Base-by-base conservation (phyloP, 2,113 vertebrate species). In the Zosterops lateralis region DNA sequence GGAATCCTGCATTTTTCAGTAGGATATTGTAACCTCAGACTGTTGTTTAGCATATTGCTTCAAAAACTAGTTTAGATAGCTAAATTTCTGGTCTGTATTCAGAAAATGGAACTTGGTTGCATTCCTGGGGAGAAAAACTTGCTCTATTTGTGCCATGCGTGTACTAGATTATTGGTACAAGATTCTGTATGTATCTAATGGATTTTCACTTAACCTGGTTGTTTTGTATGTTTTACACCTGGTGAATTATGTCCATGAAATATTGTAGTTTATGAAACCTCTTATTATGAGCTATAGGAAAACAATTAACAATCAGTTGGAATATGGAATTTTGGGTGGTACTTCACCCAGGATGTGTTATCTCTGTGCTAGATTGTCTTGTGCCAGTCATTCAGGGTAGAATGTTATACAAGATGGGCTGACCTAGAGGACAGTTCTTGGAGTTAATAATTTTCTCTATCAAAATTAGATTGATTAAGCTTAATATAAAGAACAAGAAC, bases 1-100 rank as follows among this genome's bases (percentile, higher is more conserved):
- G 98, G 98, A 78, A 6, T 92, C 67, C 64, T 93, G n/a, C 38
- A 34, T 72, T 58, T 93, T 21, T 67, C 9, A 65, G 19, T 25
- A 32, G 45, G 19, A 5, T 75, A 9, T 16, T 72, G 7, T 7
- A 50, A 60, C 36, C 84, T 81, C 10, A 76, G 26, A 26, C 25
- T 73, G 20, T 48, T 4, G 1, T 75, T 78, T 45, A 42, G 45
- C 20, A 14, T 57, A 12, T 64, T 75, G 14, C 17, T 17, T 90
- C 29, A 68, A 72, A 71, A 73, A 13, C 12, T 68, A 45, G 15
- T 67, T 84, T 58, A 67, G 20, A 6, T 66, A 32, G 17, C 34
- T 80, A 4, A 13, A n/a, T 67, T 92, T 61, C 22, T 83, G 12
- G 22, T 83, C 18, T 44, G 25, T 17, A 81, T 88, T 81, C n/a